Percentiles rank a stretch among this genome's conserved stretches.
Conservation (phyloP, 2,113 vertebrate species). For the Pleuronectes platessa region DNA sequence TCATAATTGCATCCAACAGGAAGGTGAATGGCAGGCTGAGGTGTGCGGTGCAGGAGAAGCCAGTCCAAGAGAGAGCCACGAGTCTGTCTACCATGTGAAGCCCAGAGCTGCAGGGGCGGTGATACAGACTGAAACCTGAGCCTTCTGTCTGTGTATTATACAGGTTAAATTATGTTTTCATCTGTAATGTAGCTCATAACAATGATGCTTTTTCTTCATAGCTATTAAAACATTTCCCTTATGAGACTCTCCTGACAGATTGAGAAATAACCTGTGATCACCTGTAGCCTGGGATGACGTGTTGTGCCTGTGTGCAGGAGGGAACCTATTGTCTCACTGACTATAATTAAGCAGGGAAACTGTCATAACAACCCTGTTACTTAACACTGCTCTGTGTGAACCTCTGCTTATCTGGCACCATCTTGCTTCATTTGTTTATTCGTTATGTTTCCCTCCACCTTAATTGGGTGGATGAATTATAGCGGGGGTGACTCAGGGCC, state of each 20-base stretch:
- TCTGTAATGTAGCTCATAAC: slow-evolving; percentile 20
- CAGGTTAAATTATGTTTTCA: background rate
- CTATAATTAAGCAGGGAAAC: slow-evolving; percentile 24
- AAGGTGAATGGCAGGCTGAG: slow-evolving; percentile 75
- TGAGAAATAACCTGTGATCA: slow-evolving; percentile 15
- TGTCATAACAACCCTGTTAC: slow-evolving; percentile 15
- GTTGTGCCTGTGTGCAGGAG: background rate
- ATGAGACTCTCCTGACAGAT: background rate
- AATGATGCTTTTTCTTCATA: background rate
- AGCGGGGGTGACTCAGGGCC: slow-evolving; percentile 37
- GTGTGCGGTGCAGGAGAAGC: slow-evolving; percentile 54
- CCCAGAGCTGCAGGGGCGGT: background rate
- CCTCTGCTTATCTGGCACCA: slow-evolving; percentile 28
- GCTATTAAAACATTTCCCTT: background rate
- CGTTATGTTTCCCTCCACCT: slow-evolving; percentile 26
- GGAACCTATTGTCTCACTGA: background rate
- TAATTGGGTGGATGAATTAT: slow-evolving; percentile 60
- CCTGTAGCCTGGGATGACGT: slow-evolving; percentile 11
- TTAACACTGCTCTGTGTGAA: slow-evolving; percentile 32
- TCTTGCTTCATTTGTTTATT: slow-evolving; percentile 50
- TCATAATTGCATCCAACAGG: slow-evolving; percentile 81
- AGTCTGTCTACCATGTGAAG: slow-evolving; percentile 40
- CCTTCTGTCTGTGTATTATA: slow-evolving; percentile 24
- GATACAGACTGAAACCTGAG: background rate
- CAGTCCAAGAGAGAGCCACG: slow-evolving; percentile 31